Conservation (phyloP, 2,888 invertebrate genomes). For the Halocaridina rubra region DNA sequence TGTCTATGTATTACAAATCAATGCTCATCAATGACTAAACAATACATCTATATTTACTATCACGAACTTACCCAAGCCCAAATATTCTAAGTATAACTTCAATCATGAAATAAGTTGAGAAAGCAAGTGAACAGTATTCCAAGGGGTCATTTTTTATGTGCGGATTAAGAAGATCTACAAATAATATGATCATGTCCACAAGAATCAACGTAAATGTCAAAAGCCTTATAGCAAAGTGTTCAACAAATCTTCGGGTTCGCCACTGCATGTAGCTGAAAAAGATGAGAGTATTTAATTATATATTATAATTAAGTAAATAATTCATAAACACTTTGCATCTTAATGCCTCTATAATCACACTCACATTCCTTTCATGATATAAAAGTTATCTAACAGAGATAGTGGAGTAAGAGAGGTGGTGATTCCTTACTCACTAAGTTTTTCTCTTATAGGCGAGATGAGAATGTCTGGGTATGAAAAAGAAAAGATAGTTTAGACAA, state of each 20-base stretch:
- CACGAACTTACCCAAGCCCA: slow-evolving; percentile 65
- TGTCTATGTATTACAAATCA: too few relatives aligned
- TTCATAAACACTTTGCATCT: too few relatives aligned
- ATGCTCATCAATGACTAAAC: neutral
- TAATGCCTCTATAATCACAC: too few relatives aligned
- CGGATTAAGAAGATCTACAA: slow-evolving; percentile 62
- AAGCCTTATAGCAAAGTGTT: slow-evolving; percentile 63
- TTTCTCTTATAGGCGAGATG: too few relatives aligned
- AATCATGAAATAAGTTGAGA: slow-evolving; percentile 69
- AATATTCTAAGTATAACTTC: slow-evolving; percentile 69
- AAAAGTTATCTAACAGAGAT: too few relatives aligned
- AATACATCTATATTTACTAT: neutral
- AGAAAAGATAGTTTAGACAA: too few relatives aligned
- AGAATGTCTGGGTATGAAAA: too few relatives aligned
- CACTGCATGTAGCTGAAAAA: slow-evolving; percentile 62
- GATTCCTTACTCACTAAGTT: too few relatives aligned
- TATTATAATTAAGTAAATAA: too few relatives aligned
- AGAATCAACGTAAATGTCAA: slow-evolving; percentile 63
- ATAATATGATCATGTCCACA: slow-evolving; percentile 63
- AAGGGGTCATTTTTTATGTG: slow-evolving; percentile 49
- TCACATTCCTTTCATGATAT: too few relatives aligned
- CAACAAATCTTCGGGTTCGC: slow-evolving; percentile 63
- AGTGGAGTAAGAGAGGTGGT: too few relatives aligned
- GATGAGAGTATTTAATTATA: too few relatives aligned
- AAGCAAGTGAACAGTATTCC: slow-evolving; percentile 68